Conservation (phyloP, 2,888 invertebrate species). For the Caenorhabditis drosophilae region DNA sequence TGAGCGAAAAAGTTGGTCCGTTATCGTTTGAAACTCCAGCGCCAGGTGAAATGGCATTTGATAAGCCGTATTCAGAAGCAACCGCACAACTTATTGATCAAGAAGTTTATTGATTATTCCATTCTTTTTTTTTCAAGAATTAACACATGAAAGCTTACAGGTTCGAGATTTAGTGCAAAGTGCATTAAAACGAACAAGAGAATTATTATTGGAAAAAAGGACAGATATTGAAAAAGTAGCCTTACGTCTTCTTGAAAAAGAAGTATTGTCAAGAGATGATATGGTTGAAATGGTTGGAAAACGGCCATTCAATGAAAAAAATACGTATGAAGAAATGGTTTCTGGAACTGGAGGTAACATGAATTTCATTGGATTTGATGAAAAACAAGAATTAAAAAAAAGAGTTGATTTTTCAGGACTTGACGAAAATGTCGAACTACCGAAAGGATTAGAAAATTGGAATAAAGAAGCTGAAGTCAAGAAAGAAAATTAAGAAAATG, state of each 20-base stretch:
- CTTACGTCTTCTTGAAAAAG: constrained; percentile 86
- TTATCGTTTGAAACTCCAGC: constrained; percentile 93
- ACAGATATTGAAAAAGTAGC: constrained; percentile 87
- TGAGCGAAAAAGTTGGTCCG: constrained; percentile 96
- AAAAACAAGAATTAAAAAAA: no score
- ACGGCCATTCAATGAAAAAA: constrained; percentile 96
- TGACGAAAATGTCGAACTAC: constrained; percentile 92
- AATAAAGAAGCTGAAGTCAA: constrained; percentile 73
- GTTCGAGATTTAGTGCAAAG: constrained; percentile 80
- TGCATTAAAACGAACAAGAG: constrained; percentile 83
- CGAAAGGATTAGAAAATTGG: constrained; percentile 94
- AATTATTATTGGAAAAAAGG: constrained; percentile 82
- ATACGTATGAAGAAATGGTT: constrained; percentile 98
- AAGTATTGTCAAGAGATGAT: constrained; percentile 91
- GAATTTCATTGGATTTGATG: no score
- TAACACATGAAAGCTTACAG: constrained; percentile 20
- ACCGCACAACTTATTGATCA: constrained; percentile 93
- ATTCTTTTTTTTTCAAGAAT: constrained; percentile 71
- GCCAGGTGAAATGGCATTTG: constrained; percentile 78
- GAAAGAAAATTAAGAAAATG: no score
- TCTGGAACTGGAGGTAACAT: constrained; percentile 80
- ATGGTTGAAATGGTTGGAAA: constrained; percentile 94
- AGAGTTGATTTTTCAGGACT: constrained; percentile 75
- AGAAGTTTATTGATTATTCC: constrained; percentile 73
- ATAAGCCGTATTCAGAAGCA: constrained; percentile 94